A percentile compares a stretch with the other conserved stretches of the same genome.
Evolutionary conservation across 2,797 vertebrate species (phyloP).

Genomic region (Synanceia verrucosa): DNA sequence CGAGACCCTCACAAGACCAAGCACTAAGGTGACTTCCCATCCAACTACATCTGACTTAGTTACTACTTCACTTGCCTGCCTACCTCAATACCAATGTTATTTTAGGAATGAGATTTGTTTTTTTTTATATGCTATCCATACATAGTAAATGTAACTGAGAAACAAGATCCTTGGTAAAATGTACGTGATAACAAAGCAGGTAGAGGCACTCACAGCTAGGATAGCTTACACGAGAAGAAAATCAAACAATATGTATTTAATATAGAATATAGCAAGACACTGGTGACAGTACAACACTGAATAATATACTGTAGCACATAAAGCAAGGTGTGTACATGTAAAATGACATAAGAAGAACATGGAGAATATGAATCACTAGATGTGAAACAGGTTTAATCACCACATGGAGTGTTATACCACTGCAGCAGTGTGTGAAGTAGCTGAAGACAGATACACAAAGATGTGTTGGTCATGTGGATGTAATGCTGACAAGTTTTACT

Average conservation of each 20-base stretch:
- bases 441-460: not conserved
- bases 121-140: not conserved
- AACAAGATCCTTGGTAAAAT: not conserved
- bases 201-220: not conserved
- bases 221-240: not conserved
- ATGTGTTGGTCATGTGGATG: not conserved
- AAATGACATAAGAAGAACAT: not conserved
- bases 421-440: not conserved
- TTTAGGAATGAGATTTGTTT: not conserved
- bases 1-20: conserved; percentile 41
- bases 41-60: not conserved
- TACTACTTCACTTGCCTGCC: not conserved
- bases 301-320: not conserved
- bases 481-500: not conserved
- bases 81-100: not conserved
- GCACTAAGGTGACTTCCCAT: conserved; percentile 51
- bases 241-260: not conserved
- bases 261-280: not conserved
- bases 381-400: not conserved
- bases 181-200: not conserved
- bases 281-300: not conserved
- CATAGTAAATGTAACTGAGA: not conserved
- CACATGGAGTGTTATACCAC: not conserved
- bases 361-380: not conserved
- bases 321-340: not conserved